A percentile compares a stretch with the other conserved stretches of the same genome.
Evolutionary conservation across 2,888 invertebrate species (phyloP).

Genomic region (Griposia aprilina): DNA sequence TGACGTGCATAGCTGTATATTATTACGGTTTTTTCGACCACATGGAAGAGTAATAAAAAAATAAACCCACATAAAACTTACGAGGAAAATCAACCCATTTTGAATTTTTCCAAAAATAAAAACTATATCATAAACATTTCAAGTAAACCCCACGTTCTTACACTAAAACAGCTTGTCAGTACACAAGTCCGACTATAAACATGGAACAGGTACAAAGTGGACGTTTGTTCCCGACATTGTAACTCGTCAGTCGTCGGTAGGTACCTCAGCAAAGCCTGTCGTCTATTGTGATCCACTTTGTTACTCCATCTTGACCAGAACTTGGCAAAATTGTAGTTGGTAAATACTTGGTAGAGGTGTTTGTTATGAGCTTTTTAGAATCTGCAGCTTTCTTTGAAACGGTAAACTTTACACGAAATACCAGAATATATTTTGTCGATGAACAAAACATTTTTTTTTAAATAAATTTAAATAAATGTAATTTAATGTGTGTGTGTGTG

Average conservation of each 20-base stretch:
- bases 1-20: not conserved
- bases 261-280: conserved; percentile 60
- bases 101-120: too few relatives aligned
- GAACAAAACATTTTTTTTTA: too few relatives aligned
- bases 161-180: conserved; percentile 30
- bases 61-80: not conserved
- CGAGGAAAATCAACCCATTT: not conserved
- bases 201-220: conserved; percentile 45
- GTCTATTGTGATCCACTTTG: conserved; percentile 66
- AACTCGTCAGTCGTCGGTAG: conserved; percentile 32
- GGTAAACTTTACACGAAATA: not conserved
- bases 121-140: not conserved
- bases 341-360: not conserved
- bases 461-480: too few relatives aligned
- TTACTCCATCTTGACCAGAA: conserved; percentile 62
- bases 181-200: conserved; percentile 18
- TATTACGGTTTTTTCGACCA: not conserved
- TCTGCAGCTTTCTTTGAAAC: not conserved
- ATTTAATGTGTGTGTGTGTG: too few relatives aligned
- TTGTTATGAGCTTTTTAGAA: not conserved
- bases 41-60: not conserved
- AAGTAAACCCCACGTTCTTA: conserved; percentile 11
- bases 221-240: conserved; percentile 45
- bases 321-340: conserved; percentile 22
- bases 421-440: too few relatives aligned